phyloP scores from a whole-genome alignment of 2,888 invertebrate species.

The Archips xylosteana region DNA sequence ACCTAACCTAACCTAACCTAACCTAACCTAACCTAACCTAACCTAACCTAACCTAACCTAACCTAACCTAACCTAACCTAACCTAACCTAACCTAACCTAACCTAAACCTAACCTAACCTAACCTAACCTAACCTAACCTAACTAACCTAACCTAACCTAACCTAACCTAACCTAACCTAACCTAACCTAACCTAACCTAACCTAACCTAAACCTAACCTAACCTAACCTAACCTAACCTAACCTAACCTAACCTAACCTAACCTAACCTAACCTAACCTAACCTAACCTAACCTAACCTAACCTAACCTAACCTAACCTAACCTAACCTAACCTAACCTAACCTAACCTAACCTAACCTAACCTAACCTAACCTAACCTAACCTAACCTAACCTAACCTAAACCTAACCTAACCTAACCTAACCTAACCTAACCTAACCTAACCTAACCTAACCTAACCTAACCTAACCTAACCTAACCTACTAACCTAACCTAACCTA shows the following conservation, averaged over 20 bases:
- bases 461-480: conserved; percentile 35
- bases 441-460: conserved; percentile 30
- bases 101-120: too few species aligned
- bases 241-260: conserved; percentile 35
- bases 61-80: too few species aligned
- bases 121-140: too few species aligned
- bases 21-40: too few species aligned
- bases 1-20: too few species aligned
- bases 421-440: conserved; percentile 37
- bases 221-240: too few species aligned
- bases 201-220: too few species aligned
- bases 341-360: conserved; percentile 36
- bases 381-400: conserved; percentile 35
- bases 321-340: conserved; percentile 33
- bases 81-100: too few species aligned
- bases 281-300: conserved; percentile 33
- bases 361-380: conserved; percentile 37
- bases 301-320: conserved; percentile 33
- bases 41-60: too few species aligned
- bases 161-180: too few species aligned
- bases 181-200: too few species aligned
- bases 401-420: conserved; percentile 31
- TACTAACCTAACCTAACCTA: conserved; percentile 35
- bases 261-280: conserved; percentile 30
- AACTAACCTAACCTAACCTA: too few species aligned